Conservation (phyloP, 2,797 vertebrate genomes). For the Huso huso region DNA sequence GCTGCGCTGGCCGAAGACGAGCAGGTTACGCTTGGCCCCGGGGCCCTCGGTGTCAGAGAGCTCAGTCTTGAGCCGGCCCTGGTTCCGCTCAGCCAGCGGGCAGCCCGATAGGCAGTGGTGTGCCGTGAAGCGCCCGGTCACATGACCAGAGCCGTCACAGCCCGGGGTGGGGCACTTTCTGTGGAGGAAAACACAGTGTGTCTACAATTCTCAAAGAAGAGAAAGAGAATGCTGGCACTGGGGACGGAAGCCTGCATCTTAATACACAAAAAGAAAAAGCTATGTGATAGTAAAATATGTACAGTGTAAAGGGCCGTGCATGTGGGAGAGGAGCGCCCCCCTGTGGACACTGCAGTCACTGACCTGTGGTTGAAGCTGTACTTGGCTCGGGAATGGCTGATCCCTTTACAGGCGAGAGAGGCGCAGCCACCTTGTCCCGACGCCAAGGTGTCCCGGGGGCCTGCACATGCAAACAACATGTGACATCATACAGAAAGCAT, state of each 20-base stretch:
- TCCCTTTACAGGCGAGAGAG: conserved; percentile 73
- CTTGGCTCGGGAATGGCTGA: conserved; percentile 75
- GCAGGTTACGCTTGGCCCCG: conserved; percentile 68
- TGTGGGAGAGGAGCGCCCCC: too few species aligned
- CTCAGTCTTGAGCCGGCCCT: conserved; percentile 81
- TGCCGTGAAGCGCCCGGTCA: conserved; percentile 92
- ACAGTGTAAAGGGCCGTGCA: not conserved
- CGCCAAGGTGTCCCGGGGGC: conserved; percentile 65
- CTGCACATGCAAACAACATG: conserved; percentile 41
- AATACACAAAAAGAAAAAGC: not conserved
- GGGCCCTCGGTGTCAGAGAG: conserved; percentile 77
- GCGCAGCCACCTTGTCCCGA: conserved; percentile 61
- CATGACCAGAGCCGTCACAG: conserved; percentile 91
- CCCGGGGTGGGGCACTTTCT: conserved; percentile 98
- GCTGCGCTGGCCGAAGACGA: conserved; percentile 75
- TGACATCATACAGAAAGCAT: too few species aligned
- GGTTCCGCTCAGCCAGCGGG: conserved; percentile 90
- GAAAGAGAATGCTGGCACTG: not conserved
- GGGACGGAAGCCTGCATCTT: not conserved
- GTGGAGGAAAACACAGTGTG: conserved; percentile 26
- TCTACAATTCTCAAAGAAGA: not conserved
- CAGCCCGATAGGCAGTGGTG: conserved; percentile 97
- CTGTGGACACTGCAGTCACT: conserved; percentile 20
- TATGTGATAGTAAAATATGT: not conserved
- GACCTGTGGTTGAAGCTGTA: conserved; percentile 96